Evolutionary conservation across 2,113 vertebrate species (phyloP).

Genomic region (Sinocyclocheilus maitianheensis): DNA sequence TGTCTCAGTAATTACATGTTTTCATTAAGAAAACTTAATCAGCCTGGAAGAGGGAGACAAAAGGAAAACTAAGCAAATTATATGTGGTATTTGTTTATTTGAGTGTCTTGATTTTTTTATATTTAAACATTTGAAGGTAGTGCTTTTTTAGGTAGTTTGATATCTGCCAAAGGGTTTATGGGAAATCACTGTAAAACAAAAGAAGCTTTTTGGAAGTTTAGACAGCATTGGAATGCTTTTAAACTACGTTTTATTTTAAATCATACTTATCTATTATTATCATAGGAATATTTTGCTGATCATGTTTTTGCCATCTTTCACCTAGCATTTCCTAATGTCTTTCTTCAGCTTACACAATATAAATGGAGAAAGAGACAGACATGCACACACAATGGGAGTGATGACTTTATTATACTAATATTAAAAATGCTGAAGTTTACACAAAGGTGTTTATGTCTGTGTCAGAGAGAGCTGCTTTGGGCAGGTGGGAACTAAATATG

Average conservation of each 20-base stretch:
- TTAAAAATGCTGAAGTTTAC: constrained; percentile 59
- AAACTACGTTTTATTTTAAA: background rate
- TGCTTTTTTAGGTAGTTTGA: background rate
- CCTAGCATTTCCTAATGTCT: background rate
- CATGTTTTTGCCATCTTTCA: background rate
- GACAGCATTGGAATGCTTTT: background rate
- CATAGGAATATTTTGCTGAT: background rate
- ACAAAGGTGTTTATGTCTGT: constrained; percentile 63
- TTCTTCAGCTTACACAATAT: background rate
- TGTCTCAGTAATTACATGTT: constrained; percentile 36
- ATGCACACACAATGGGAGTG: constrained; percentile 38
- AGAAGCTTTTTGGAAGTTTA: background rate
- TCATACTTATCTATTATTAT: background rate
- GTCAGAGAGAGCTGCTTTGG: constrained; percentile 40
- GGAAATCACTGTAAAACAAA: background rate
- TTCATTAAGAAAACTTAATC: constrained; percentile 31
- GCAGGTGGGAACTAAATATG: constrained; percentile 33
- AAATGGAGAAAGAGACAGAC: constrained; percentile 60
- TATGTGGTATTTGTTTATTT: background rate
- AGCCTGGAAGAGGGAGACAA: background rate
- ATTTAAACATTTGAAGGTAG: background rate
- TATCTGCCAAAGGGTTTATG: constrained; percentile 9
- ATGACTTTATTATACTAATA: constrained; percentile 9
- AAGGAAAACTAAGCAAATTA: constrained; percentile 19
- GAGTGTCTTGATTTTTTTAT: background rate